Evolutionary conservation across 1,140 invertebrate genomes (phyloP), one percentile per base, ranked within the genome.

Genomic region (Sminthurides bifidus): DNA sequence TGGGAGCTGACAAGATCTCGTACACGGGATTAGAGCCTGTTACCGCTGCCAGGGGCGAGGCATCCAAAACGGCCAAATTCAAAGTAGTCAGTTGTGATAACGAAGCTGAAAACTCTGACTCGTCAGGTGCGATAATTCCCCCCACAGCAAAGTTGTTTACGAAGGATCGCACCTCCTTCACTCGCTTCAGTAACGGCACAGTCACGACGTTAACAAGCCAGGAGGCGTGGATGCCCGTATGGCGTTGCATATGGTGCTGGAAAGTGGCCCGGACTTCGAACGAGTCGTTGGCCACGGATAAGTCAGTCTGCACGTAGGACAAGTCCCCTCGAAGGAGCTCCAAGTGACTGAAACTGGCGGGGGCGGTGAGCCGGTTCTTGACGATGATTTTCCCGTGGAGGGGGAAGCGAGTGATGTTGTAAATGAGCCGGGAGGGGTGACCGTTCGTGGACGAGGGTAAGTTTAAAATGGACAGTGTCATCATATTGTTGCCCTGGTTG

Each of bases 271-370:
- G 77, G 3, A 91, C 72, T 62, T 81, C 77, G 61, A 94, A 85
- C 41, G 79, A 84, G 68, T 95, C 92, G 61, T 84, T 85, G 0
- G 85, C 81, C 0, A 81, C 80, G 5, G 80, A 84, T 76, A 92
- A 81, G 68, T 94, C 83, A n/a, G 82, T 84, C 70, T 94, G 91
- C 73, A 91, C 81, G 63, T 92, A 97, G 66, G 84, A 79, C 0
- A 96, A 82, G 53, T 83, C 70, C 66, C 81, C 62, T 26, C 58
- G 24, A 21, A 60, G 31, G 8, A 64, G 53, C 23, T 64, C 62
- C 45, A 55, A 60, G 31, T 64, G 62, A 8, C 52, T 49, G 38
- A 64, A 64, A 17, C 35, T 54, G 4, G 59, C 29, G 21, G 52
- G 40, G 26, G 60, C 24, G 33, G 55, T 27, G 17, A 33, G 29